Conservation (phyloP, 1,140 invertebrate species). For the Samia ricini region DNA sequence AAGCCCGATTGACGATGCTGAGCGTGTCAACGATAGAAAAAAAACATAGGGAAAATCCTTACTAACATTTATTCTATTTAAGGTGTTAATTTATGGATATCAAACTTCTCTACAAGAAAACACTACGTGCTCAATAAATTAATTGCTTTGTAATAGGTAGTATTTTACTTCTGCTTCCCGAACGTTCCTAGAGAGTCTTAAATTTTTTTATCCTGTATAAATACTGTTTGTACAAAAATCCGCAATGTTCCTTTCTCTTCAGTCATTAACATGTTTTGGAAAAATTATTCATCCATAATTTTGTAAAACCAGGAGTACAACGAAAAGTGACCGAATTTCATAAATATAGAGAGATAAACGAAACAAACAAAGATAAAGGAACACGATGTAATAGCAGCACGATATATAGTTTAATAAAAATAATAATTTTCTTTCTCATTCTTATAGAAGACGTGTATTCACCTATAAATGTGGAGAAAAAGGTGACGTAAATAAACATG, state of each 20-base stretch:
- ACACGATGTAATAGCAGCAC: neutral
- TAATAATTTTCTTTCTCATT: neutral
- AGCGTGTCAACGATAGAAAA: constrained; percentile 14
- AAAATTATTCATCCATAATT: constrained; percentile 3
- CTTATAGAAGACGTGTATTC: neutral
- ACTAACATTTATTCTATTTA: constrained; percentile 46
- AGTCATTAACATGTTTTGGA: neutral
- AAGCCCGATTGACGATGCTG: constrained; percentile 40
- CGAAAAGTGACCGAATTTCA: no score
- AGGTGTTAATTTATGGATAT: neutral
- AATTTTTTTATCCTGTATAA: constrained; percentile 4
- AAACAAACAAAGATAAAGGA: no score
- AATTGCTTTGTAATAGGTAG: no score
- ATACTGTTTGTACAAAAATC: neutral
- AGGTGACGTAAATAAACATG: neutral
- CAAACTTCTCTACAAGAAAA: neutral
- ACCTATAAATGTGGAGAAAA: neutral
- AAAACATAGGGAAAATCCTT: constrained; percentile 53
- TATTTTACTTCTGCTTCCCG: neutral
- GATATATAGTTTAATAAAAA: neutral
- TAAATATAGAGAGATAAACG: neutral
- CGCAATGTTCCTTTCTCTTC: constrained; percentile 2
- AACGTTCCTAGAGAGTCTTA: neutral
- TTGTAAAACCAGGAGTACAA: constrained; percentile 2
- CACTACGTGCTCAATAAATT: constrained; percentile 2